Evolutionary conservation across 2,888 invertebrate genomes (phyloP).

Genomic region (Scelioninae gen. 2): DNA sequence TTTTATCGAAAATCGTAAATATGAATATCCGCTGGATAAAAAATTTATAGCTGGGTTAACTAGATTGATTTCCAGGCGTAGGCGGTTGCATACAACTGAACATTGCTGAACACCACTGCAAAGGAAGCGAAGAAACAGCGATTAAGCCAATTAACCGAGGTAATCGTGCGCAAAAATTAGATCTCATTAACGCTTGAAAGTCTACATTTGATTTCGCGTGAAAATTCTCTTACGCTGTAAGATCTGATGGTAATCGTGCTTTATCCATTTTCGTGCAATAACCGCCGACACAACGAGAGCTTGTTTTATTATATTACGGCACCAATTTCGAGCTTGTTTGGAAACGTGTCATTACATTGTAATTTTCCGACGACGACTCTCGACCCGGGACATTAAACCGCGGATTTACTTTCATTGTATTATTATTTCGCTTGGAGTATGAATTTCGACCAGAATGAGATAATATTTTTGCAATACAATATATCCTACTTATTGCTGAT

Average conservation of each 20-base stretch:
- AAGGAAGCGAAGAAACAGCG: conserved; percentile 41
- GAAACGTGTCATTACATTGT: conserved; percentile 50
- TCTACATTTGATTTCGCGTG: conserved; percentile 54
- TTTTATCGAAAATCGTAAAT: too few species aligned
- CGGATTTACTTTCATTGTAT: conserved; percentile 32
- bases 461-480: conserved; percentile 35
- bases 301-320: conserved; percentile 45
- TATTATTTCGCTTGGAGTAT: conserved; percentile 34
- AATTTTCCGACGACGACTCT: conserved; percentile 32
- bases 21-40: too few species aligned
- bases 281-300: conserved; percentile 20
- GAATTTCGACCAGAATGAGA: conserved; percentile 22
- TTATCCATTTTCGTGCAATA: conserved; percentile 53
- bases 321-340: conserved; percentile 51
- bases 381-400: conserved; percentile 35
- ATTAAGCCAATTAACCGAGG: conserved; percentile 46
- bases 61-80: conserved; percentile 28
- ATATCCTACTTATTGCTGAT: too few species aligned
- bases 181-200: conserved; percentile 51
- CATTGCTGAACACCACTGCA: conserved; percentile 17
- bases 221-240: conserved; percentile 44
- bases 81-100: conserved; percentile 32
- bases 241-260: conserved; percentile 48
- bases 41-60: too few species aligned
- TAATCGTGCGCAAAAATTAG: conserved; percentile 57